A percentile compares a stretch with the other conserved stretches of the same genome.
These are phyloP conservation scores for Eubasilissa splendida DNA, from an alignment of 2,888 invertebrate genomes.

Conservation along the genomic window DNA sequence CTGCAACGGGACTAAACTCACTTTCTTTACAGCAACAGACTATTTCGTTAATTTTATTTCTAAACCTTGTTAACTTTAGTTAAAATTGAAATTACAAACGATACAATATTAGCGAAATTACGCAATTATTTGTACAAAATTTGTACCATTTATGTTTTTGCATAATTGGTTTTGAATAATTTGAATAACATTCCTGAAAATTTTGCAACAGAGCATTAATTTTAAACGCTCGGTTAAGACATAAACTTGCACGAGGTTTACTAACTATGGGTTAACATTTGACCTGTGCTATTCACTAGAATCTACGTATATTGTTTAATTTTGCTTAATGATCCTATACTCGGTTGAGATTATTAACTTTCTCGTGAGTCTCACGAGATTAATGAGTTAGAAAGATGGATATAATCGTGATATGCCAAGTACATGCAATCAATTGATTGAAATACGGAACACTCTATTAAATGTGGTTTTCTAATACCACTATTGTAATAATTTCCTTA, in stretches of 20 bases:
- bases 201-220: background rate
- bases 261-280: background rate
- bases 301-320: constrained; percentile 4
- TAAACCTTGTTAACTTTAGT: too few relatives aligned
- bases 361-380: constrained; percentile 4
- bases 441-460: background rate
- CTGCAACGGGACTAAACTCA: too few relatives aligned
- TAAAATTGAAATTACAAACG: too few relatives aligned
- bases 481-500: background rate
- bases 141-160: background rate
- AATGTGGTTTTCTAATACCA: constrained; percentile 2
- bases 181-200: background rate
- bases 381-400: background rate
- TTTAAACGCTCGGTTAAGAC: background rate
- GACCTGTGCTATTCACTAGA: background rate
- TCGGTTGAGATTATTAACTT: constrained; percentile 10
- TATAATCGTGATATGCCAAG: constrained; percentile 24
- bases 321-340: background rate
- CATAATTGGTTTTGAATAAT: background rate
- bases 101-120: too few relatives aligned
- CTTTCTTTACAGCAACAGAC: too few relatives aligned
- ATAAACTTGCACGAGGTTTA: background rate
- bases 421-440: background rate
- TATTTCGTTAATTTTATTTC: too few relatives aligned
- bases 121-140: background rate